Evolutionary conservation across 1,140 invertebrate species (phyloP), one percentile per base, ranked within the genome.

Genomic region (Formica selysi): DNA sequence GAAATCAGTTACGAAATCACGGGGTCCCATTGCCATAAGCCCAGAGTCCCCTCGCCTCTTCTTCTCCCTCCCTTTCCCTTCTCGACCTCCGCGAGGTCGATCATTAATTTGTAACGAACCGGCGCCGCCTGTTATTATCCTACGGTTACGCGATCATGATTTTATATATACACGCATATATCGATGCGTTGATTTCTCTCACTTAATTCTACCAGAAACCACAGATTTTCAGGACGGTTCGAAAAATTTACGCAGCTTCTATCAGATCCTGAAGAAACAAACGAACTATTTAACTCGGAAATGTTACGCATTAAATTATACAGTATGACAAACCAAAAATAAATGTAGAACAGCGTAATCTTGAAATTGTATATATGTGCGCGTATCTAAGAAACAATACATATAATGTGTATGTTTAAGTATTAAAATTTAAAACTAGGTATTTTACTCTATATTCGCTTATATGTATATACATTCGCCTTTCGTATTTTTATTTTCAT

Each of bases 31-130:
- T 92, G 86, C 91, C 87, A 73, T 78, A 61, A 51, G 74, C 84
- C 48, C 4, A 19, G 16, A n/a, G 41, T 11, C 70, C 74, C 68
- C 76, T 76, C 57, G 38, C 3, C 51, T 54, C 44, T 10, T 64
- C 16, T 22, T 19, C 51, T 32, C 13, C 38, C 44, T 5, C 61
- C 11, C 38, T 19, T 36, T 41, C 19, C 38, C 11, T 3, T 22
- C 61, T 70, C 64, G 22, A 29, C n/a, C 59, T 38, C n/a, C 80
- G 87, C 86, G 87, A 79, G 81, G 85, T 90, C 91, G 92, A 92
- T 94, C 93, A 94, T 94, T 94, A 94, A 94, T 94, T 94, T 93
- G 90, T 94, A 93, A 94, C 92, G 91, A 94, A 93, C 92, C 86
- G 87, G 92, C 91, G 91, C 91, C 92, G 92, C 85, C 91, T 93